Evolutionary conservation across 2,113 vertebrate species (phyloP).

Genomic region (Junco hyemalis): DNA sequence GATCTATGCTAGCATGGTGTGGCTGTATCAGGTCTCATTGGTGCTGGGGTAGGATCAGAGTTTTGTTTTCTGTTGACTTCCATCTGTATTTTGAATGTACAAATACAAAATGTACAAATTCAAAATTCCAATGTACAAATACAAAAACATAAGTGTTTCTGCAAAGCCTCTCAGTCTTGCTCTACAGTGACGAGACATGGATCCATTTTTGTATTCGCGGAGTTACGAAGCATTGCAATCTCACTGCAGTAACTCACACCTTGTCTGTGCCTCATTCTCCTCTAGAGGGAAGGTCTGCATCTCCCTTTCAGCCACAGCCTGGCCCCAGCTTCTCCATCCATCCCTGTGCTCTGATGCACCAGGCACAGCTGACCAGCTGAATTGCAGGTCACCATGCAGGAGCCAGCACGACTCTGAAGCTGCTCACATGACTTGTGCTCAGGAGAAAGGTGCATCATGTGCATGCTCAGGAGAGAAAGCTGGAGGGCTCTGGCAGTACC

Average conservation of each 20-base stretch:
- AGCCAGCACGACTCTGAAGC: not conserved
- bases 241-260: not conserved
- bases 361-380: not conserved
- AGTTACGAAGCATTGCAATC: not conserved
- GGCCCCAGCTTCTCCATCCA: not conserved
- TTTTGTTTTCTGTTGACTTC: not conserved
- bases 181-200: not conserved
- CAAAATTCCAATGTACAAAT: no score
- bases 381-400: not conserved
- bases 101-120: no score
- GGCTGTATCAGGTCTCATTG: not conserved
- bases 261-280: not conserved
- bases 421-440: not conserved
- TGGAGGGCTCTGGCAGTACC: not conserved
- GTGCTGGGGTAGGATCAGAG: not conserved
- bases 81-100: not conserved
- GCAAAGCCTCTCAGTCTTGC: not conserved
- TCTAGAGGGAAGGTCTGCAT: not conserved
- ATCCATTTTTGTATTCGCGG: not conserved
- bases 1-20: not conserved
- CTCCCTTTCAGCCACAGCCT: not conserved
- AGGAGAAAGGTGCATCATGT: not conserved
- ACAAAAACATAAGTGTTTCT: not conserved
- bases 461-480: not conserved
- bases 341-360: accelerated